phyloP scores from a whole-genome alignment of 64 coral and sea anemone genomes.

The Montipora sp. region DNA sequence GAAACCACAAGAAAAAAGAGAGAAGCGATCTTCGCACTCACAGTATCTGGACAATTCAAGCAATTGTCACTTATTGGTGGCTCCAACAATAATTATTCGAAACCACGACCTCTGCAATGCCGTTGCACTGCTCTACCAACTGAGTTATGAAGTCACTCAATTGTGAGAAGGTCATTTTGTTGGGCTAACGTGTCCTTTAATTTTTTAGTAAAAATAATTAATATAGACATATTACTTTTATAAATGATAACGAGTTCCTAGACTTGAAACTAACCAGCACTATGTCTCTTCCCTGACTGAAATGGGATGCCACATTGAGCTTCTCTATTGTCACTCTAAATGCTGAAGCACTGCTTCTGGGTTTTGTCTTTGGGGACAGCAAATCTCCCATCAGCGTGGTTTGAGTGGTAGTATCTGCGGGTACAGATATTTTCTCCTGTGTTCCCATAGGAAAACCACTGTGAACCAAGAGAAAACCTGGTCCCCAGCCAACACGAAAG shows the following conservation, averaged over 20 bases:
- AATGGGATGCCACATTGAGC: slow-evolving; percentile 64
- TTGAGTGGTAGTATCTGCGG: not conserved
- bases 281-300: slow-evolving; percentile 40
- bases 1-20: no score
- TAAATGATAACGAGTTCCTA: not conserved
- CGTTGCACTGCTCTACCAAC: no score
- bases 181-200: no score
- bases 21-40: no score
- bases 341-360: slow-evolving; percentile 22
- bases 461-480: slow-evolving; percentile 85
- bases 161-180: no score
- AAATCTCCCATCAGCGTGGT: slow-evolving; percentile 50
- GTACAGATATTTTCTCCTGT: slow-evolving; percentile 25
- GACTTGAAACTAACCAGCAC: slow-evolving; percentile 64
- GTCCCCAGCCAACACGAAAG: slow-evolving; percentile 99
- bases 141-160: no score
- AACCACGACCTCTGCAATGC: no score
- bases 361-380: slow-evolving; percentile 61
- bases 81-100: no score
- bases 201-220: no score
- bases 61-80: no score
- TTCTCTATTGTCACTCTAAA: slow-evolving; percentile 86
- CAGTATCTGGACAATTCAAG: no score
- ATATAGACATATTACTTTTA: no score
- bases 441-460: slow-evolving; percentile 69